Evolutionary conservation across 2,888 invertebrate genomes (phyloP).

Genomic region (Tipula vernalis): DNA sequence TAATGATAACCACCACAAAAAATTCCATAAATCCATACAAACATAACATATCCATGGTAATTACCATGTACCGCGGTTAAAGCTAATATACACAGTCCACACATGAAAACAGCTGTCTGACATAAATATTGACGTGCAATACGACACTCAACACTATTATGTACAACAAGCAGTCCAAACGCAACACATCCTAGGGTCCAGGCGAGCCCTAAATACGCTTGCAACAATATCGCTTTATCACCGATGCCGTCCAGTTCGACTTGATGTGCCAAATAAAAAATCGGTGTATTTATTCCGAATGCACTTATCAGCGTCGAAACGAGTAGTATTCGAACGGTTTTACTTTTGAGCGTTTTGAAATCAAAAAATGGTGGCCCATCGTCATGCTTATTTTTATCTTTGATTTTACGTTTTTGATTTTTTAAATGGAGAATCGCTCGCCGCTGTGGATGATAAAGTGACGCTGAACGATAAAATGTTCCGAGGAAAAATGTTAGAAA

Average conservation of each 20-base stretch:
- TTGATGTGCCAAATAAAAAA: constrained; percentile 70
- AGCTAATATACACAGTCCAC: constrained; percentile 62
- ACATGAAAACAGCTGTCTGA: constrained; percentile 67
- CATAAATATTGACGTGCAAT: constrained; percentile 77
- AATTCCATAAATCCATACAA: constrained; percentile 71
- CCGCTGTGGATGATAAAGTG: constrained; percentile 76
- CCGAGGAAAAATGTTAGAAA: constrained; percentile 74
- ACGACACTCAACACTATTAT: constrained; percentile 70
- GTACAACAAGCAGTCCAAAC: constrained; percentile 70
- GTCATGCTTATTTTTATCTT: constrained; percentile 62
- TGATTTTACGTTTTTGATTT: constrained; percentile 74
- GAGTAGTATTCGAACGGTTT: constrained; percentile 70
- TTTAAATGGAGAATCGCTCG: constrained; percentile 79
- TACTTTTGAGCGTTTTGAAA: constrained; percentile 70
- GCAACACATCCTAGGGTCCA: constrained; percentile 72
- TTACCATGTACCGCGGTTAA: constrained; percentile 65
- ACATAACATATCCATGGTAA: constrained; percentile 64
- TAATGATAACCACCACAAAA: constrained; percentile 83
- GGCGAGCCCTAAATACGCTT: constrained; percentile 66
- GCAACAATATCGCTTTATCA: constrained; percentile 49
- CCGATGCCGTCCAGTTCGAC: constrained; percentile 62
- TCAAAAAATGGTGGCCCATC: constrained; percentile 79
- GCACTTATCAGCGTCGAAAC: constrained; percentile 68
- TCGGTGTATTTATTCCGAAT: constrained; percentile 75
- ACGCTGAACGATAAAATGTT: constrained; percentile 77